These are phyloP conservation scores for Porites cylindrica DNA, from an alignment of 92 coral and sea anemone species.

Conservation along the genomic window DNA sequence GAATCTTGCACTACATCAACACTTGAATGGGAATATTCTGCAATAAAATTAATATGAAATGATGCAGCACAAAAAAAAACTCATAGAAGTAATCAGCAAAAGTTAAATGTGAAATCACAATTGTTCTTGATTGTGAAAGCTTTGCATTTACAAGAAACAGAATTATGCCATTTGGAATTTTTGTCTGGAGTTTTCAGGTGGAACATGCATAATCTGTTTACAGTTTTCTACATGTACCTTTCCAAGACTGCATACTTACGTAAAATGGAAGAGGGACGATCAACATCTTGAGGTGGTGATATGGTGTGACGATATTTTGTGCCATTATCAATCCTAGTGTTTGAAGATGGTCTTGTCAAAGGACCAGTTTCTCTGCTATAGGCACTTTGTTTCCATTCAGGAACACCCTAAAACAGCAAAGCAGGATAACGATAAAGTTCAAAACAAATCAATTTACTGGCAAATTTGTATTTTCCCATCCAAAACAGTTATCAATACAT, in stretches of 20 bases:
- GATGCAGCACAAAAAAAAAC: too few species aligned
- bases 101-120: too few species aligned
- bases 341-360: constrained; percentile 69
- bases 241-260: constrained; percentile 49
- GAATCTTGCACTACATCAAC: constrained; percentile 67
- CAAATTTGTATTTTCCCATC: too few species aligned
- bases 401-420: background rate
- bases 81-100: too few species aligned
- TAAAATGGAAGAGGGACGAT: constrained; percentile 68
- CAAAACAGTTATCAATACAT: too few species aligned
- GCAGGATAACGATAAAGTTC: background rate
- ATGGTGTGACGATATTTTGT: constrained; percentile 59
- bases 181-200: too few species aligned
- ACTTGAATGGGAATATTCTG: constrained; percentile 85
- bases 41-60: background rate
- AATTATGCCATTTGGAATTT: too few species aligned
- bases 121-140: too few species aligned
- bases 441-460: background rate
- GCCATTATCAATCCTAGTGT: constrained; percentile 45
- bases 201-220: too few species aligned
- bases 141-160: too few species aligned
- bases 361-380: constrained; percentile 17
- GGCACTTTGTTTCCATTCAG: constrained; percentile 73
- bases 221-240: too few species aligned
- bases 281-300: constrained; percentile 70